Conservation (phyloP, 2,888 invertebrate genomes). For the Callyntrura sp. region DNA sequence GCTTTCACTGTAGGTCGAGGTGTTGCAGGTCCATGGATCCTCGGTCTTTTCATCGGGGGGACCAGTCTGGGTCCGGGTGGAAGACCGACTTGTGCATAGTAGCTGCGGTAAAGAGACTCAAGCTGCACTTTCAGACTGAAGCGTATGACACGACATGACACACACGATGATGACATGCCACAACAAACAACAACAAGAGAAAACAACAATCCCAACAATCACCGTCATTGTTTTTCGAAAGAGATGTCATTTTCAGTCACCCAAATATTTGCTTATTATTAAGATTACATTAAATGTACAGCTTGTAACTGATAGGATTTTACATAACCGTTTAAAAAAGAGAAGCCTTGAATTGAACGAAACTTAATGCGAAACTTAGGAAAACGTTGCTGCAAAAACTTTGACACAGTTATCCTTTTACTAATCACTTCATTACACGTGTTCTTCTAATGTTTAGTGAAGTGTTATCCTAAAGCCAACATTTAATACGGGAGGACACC, state of each 20-base stretch:
- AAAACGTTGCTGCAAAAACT: too few species aligned
- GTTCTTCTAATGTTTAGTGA: too few species aligned
- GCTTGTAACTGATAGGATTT: background rate
- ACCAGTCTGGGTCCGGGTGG: conserved; percentile 87
- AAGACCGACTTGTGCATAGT: conserved; percentile 88
- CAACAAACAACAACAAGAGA: conserved; percentile 29
- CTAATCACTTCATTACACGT: too few species aligned
- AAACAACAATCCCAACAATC: conserved; percentile 71
- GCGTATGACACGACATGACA: conserved; percentile 55
- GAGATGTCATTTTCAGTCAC: conserved; percentile 26
- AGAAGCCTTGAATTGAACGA: background rate
- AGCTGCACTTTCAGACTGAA: conserved; percentile 81
- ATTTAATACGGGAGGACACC: too few species aligned
- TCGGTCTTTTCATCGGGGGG: conserved; percentile 88
- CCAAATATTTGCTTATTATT: background rate
- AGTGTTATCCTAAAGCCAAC: too few species aligned
- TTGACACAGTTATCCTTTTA: too few species aligned
- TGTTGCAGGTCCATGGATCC: conserved; percentile 87
- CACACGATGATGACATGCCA: conserved; percentile 40
- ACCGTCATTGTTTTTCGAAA: conserved; percentile 38
- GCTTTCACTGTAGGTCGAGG: conserved; percentile 78
- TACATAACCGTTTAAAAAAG: background rate
- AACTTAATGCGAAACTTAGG: too few species aligned
- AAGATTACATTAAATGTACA: background rate
- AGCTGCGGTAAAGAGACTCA: conserved; percentile 86